These are phyloP conservation scores for Leptopilina myrica DNA, from an alignment of 2,888 invertebrate species.

Conservation along the genomic window DNA sequence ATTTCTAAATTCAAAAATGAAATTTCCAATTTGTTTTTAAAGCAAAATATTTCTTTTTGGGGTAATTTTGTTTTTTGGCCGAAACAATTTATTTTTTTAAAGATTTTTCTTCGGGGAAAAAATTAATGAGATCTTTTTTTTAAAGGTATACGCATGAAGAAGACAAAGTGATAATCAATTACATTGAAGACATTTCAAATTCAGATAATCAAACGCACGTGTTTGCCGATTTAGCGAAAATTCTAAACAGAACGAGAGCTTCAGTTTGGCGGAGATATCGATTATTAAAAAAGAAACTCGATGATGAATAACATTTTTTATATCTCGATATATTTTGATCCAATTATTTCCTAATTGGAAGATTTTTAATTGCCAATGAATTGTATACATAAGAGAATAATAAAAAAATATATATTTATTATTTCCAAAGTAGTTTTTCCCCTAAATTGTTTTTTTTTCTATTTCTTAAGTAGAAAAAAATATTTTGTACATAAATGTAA, in stretches of 20 bases:
- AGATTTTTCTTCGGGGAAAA: no score
- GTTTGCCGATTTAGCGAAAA: constrained; percentile 65
- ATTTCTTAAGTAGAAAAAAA: no score
- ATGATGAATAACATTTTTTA: neutral
- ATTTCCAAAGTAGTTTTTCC: no score
- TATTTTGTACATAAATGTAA: no score
- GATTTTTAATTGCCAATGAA: no score
- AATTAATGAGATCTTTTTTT: no score
- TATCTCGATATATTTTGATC: neutral
- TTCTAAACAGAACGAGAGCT: constrained; percentile 68
- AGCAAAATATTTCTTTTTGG: no score
- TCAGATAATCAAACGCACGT: constrained; percentile 55
- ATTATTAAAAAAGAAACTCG: constrained; percentile 56
- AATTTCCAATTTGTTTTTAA: no score
- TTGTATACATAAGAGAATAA: no score
- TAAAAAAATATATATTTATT: no score
- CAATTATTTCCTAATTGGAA: neutral
- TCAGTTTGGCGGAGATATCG: constrained; percentile 71
- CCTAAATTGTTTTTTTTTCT: no score
- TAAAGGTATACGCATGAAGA: constrained; percentile 64
- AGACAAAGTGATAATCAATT: constrained; percentile 64
- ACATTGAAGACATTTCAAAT: constrained; percentile 58
- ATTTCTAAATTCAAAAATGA: neutral
- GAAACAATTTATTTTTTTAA: neutral
- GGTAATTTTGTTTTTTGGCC: no score